Base-by-base conservation (phyloP, 1,140 invertebrate genomes). In the Heliconius hermathena region DNA sequence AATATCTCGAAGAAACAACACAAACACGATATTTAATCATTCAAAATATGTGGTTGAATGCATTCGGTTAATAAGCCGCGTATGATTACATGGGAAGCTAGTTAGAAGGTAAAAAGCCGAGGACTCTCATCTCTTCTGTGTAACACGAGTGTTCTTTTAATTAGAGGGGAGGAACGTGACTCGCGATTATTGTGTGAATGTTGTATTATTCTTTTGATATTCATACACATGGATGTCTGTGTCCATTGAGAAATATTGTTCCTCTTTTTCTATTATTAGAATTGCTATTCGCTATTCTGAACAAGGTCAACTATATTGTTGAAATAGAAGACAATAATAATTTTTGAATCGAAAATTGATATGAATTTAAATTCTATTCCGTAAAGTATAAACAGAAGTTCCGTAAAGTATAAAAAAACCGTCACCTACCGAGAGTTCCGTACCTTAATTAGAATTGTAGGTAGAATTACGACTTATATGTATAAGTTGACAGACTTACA, bases 51-150 rank as follows among this genome's bases (percentile, higher is more conserved):
- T 29, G 26, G 60, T 26, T 26, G 60, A 66, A 66, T 66, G 71
- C 66, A 71, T 76, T 76, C 75, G 75, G 60, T 76, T 76, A 46
- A 71, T 71, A 76, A 76, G 75, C 75, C 41, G 26, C 22, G 41
- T 41, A 29, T 77, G 70, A 72, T 77, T 36, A 77, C 46, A 72
- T 76, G 75, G 75, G 75, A 70, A 70, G 66, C 75, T 71, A 77
- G 76, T 77, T 77, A 77, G 76, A 77, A 54, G 70, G 76, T 49
- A 77, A 77, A 77, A 71, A 77, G 26, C 46, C 46, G 70, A 77
- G 76, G 46, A 70, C 70, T 72, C 70, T 77, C 70, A 49, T 77
- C 70, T 77, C 46, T 71, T 41, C 46, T 72, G 76, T 71, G 76
- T 52, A 66, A 77, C 70, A 66, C 74, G 66, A 72, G 76, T 52